phyloP scores from a whole-genome alignment of 2,888 invertebrate species.

The Cosmia trapezina region DNA sequence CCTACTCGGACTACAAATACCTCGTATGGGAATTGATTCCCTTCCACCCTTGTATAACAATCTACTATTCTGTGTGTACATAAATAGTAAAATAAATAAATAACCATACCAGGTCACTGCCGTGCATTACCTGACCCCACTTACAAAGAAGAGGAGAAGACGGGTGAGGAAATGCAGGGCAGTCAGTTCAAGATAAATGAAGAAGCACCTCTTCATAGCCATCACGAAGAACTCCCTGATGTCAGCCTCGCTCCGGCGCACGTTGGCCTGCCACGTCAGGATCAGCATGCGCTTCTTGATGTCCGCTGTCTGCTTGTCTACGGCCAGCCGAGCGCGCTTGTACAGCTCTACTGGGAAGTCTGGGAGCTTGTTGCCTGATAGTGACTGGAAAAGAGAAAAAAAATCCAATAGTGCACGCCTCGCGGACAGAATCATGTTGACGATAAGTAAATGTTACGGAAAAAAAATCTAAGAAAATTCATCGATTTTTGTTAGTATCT shows the following conservation, averaged over 20 bases:
- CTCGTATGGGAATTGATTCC: too few species aligned
- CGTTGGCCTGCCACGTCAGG: constrained; percentile 82
- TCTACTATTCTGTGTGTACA: too few species aligned
- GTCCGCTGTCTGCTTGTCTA: constrained; percentile 79
- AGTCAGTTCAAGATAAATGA: neutral
- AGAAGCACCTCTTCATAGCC: constrained; percentile 89
- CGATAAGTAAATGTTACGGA: too few species aligned
- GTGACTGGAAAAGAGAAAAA: constrained; percentile 67
- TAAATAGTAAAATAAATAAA: too few species aligned
- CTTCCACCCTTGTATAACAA: too few species aligned
- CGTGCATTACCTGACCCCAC: neutral
- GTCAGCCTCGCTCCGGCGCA: constrained; percentile 89
- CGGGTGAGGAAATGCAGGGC: neutral
- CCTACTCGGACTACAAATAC: too few species aligned
- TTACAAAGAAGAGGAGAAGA: neutral
- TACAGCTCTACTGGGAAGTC: constrained; percentile 80
- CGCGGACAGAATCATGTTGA: too few species aligned
- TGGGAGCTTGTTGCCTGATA: constrained; percentile 76
- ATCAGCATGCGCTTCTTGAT: constrained; percentile 83
- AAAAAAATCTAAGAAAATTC: too few species aligned
- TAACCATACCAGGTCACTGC: neutral
- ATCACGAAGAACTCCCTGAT: constrained; percentile 91
- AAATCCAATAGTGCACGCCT: too few species aligned
- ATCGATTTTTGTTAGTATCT: too few species aligned
- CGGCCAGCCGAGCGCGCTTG: constrained; percentile 74